Evolutionary conservation across 2,113 vertebrate species (phyloP), one percentile per base, ranked within the genome.

Genomic region (Nansenia antarctica): DNA sequence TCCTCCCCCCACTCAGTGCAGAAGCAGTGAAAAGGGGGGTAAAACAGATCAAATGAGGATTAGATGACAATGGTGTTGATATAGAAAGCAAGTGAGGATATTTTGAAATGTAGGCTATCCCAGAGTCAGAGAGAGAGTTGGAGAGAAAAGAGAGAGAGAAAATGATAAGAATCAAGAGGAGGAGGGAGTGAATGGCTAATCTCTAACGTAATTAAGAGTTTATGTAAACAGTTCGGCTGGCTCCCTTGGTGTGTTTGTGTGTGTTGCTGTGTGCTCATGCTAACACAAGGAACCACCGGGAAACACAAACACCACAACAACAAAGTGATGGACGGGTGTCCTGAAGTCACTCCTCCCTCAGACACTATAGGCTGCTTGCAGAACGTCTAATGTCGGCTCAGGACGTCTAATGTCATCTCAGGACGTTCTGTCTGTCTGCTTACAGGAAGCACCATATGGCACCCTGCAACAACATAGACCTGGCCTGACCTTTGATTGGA

Each of bases 141-240:
- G 63, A 47, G 27, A 67, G 14, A 64, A 20, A 24, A 29, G 39
- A 60, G 55, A 3, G 15, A 31, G 18, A 26, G 39, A 14, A 30
- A 59, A 29, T 5, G 31, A n/a, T 31, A 26, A 24, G 18, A 15
- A 20, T 30, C 42, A 77, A 72, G 73, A 67, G 62, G 52, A 67
- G 64, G 64, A 76, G 75, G 65, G 64, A 72, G 72, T 67, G 73
- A 76, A 72, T 77, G 79, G 87, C 80, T 91, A 89, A 91, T 90
- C 88, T 86, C 79, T 77, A 58, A 88, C 87, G 82, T 79, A 87
- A 91, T 89, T 91, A 91, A 89, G 73, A 77, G 76, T 72, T 92
- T 91, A 88, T 73, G 60, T 89, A 92, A 91, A 82, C 81, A 62
- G 81, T 67, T n/a, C n/a, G 78, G 49, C 66, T 60, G 68, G 73